Evolutionary conservation across 2,113 vertebrate genomes (phyloP).

Genomic region (Mionectes macconnelli): DNA sequence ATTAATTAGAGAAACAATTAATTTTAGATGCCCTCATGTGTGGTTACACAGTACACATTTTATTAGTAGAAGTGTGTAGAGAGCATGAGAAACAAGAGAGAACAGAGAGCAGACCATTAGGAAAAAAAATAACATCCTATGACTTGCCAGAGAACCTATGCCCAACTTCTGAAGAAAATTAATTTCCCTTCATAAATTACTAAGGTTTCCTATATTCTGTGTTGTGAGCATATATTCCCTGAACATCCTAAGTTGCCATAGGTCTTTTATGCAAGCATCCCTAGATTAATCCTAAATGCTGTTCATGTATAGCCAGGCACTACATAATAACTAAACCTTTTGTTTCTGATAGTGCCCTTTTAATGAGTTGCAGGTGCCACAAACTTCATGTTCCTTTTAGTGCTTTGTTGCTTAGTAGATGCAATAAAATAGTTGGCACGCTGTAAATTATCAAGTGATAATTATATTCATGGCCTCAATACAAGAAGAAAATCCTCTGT

Average conservation of each 20-base stretch:
- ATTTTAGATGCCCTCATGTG: neutral
- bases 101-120: neutral
- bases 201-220: neutral
- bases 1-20: neutral
- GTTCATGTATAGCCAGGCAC: neutral
- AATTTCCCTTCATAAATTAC: neutral
- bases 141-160: neutral
- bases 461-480: constrained; percentile 73
- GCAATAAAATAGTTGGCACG: constrained; percentile 66
- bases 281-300: neutral
- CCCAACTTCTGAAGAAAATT: neutral
- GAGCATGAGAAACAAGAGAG: neutral
- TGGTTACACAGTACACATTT: neutral
- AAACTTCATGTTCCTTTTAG: constrained; percentile 51
- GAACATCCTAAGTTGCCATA: neutral
- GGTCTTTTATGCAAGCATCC: neutral
- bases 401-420: constrained; percentile 64
- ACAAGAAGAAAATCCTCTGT: constrained; percentile 72
- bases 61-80: neutral
- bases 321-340: constrained; percentile 28
- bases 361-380: constrained; percentile 68
- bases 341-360: constrained; percentile 45
- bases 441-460: constrained; percentile 75
- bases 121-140: neutral
- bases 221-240: neutral